These are phyloP conservation scores for Triplophysa rosa DNA, from an alignment of 2,113 vertebrate genomes.

Conservation along the genomic window DNA sequence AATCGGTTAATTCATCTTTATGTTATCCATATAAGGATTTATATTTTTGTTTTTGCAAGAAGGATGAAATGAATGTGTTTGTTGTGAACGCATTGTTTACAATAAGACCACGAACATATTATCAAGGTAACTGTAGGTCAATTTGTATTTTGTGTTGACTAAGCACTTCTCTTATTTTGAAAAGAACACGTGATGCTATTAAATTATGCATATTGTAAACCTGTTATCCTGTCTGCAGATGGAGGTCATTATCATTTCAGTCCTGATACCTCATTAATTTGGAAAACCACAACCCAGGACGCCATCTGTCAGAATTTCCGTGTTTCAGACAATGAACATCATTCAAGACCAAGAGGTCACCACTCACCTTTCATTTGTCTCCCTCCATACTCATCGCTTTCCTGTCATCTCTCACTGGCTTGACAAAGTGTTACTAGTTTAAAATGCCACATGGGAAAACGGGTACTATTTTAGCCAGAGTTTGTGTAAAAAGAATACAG, in stretches of 20 bases:
- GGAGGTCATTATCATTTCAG: not conserved
- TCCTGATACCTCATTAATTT: slow-evolving; percentile 67
- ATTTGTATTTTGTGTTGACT: too few species aligned
- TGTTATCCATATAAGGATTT: too few species aligned
- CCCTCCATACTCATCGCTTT: slow-evolving; percentile 61
- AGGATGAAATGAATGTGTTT: too few species aligned
- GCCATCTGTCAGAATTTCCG: slow-evolving; percentile 44
- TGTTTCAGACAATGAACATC: slow-evolving; percentile 26
- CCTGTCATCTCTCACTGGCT: slow-evolving; percentile 57
- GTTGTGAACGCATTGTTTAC: too few species aligned
- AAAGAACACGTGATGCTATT: not conserved
- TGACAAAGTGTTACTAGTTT: slow-evolving; percentile 7
- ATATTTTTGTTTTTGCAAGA: too few species aligned
- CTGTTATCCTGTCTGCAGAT: not conserved
- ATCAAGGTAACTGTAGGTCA: too few species aligned
- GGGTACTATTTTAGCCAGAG: not conserved
- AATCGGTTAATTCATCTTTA: too few species aligned
- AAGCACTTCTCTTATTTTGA: too few species aligned
- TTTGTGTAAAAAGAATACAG: not conserved
- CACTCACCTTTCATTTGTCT: slow-evolving; percentile 45
- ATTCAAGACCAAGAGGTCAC: slow-evolving; percentile 25
- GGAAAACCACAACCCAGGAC: slow-evolving; percentile 42
- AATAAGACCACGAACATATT: too few species aligned
- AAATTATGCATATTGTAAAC: not conserved
- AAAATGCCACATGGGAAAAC: slow-evolving; percentile 8